A percentile compares a stretch with the other conserved stretches of the same genome.
Conservation (phyloP, 1,140 invertebrate species). For the Drosophila ironensis region DNA sequence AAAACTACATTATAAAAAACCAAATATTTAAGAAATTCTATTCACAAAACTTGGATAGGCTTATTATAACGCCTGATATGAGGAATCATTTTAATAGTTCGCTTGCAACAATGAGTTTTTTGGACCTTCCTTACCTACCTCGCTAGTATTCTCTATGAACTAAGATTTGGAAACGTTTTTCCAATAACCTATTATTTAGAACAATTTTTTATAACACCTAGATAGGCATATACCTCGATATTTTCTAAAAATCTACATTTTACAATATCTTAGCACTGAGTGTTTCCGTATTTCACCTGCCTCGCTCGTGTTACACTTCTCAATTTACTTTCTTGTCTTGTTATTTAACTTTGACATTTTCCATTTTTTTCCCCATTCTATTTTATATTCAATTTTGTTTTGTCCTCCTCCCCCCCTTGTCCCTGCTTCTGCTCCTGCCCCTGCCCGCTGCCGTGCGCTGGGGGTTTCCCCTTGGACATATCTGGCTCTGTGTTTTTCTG, state of each 20-base stretch:
- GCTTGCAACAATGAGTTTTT: no score
- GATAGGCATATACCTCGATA: no score
- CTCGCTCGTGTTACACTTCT: not conserved
- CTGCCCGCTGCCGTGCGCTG: no score
- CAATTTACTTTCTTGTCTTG: conserved; percentile 3
- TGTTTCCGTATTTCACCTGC: not conserved
- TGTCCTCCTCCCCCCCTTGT: conserved; percentile 35
- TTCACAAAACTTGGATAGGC: no score
- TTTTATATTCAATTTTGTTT: conserved; percentile 65
- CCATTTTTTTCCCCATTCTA: conserved; percentile 28
- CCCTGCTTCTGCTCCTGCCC: not conserved
- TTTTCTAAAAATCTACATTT: not conserved
- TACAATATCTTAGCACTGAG: no score
- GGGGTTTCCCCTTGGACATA: not conserved
- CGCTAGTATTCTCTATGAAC: no score
- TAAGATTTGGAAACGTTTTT: no score
- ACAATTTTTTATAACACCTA: not conserved
- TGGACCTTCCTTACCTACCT: no score
- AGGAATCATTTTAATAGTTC: no score
- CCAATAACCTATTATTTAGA: not conserved
- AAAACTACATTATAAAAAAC: no score
- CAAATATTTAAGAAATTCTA: no score
- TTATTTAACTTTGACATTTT: not conserved
- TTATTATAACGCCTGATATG: no score
- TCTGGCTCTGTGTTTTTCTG: conserved; percentile 40